phyloP scores from a whole-genome alignment of 2,113 vertebrate species.

The Chunga burmeisteri region DNA sequence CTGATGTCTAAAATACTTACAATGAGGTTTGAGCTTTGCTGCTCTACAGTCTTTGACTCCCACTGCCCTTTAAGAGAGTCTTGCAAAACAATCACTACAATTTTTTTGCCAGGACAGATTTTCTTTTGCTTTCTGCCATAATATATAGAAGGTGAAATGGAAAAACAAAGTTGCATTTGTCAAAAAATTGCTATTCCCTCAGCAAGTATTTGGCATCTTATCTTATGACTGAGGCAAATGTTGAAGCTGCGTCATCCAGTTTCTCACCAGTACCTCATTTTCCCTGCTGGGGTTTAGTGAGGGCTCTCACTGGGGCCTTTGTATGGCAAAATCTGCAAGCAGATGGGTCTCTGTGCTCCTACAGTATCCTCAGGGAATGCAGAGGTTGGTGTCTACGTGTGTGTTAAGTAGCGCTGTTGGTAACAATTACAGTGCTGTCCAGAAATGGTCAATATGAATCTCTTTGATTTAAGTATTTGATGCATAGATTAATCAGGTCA shows the following conservation, averaged over 20 bases:
- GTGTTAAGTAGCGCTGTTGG: neutral
- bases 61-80: slow-evolving; percentile 10
- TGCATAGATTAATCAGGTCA: neutral
- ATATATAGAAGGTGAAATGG: neutral
- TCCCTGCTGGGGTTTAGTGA: neutral
- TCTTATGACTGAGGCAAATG: neutral
- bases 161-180: neutral
- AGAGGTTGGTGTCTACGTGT: neutral
- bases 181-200: neutral
- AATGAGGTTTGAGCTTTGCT: neutral
- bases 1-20: neutral
- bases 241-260: neutral
- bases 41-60: neutral
- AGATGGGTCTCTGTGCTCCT: neutral
- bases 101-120: neutral
- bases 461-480: neutral
- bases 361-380: neutral
- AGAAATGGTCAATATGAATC: neutral
- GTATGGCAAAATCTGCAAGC: neutral
- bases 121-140: neutral
- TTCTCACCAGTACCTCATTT: neutral
- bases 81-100: neutral
- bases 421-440: neutral
- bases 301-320: neutral
- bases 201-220: neutral